Percentiles rank a stretch among this genome's conserved stretches.
Conservation (phyloP, 2,797 vertebrate genomes). For the Malacoctenus gilli region DNA sequence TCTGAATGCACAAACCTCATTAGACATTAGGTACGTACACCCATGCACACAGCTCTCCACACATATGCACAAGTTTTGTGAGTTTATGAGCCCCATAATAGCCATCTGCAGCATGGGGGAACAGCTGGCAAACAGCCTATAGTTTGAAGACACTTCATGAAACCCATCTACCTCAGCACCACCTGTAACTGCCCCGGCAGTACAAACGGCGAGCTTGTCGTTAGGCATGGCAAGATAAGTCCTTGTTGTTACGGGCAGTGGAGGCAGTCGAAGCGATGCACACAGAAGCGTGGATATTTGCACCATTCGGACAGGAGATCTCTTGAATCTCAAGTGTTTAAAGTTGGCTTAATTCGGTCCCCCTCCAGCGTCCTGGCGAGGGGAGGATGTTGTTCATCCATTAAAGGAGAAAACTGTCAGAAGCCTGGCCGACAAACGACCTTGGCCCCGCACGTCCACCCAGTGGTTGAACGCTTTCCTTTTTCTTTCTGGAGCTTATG, state of each 20-base stretch:
- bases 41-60: no score
- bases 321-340: slow-evolving; percentile 61
- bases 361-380: slow-evolving; percentile 28
- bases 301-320: slow-evolving; percentile 32
- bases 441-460: slow-evolving; percentile 18
- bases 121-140: no score
- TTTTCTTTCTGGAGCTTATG: slow-evolving; percentile 7
- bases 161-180: no score
- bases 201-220: slow-evolving; percentile 12
- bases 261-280: slow-evolving; percentile 21
- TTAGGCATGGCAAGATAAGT: slow-evolving; percentile 27
- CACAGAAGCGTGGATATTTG: slow-evolving; percentile 17
- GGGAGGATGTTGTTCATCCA: slow-evolving; percentile 57
- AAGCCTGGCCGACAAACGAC: slow-evolving; percentile 46
- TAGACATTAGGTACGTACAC: no score
- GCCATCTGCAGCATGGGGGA: no score
- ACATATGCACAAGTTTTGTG: no score
- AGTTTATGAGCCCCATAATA: no score
- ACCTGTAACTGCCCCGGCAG: no score
- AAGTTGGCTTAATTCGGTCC: slow-evolving; percentile 50
- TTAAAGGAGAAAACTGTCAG: slow-evolving; percentile 45
- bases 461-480: slow-evolving; percentile 15
- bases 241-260: slow-evolving; percentile 26
- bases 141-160: no score
- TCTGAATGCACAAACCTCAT: no score